Conservation (phyloP, 1,140 invertebrate species). For the Cherax destructor region DNA sequence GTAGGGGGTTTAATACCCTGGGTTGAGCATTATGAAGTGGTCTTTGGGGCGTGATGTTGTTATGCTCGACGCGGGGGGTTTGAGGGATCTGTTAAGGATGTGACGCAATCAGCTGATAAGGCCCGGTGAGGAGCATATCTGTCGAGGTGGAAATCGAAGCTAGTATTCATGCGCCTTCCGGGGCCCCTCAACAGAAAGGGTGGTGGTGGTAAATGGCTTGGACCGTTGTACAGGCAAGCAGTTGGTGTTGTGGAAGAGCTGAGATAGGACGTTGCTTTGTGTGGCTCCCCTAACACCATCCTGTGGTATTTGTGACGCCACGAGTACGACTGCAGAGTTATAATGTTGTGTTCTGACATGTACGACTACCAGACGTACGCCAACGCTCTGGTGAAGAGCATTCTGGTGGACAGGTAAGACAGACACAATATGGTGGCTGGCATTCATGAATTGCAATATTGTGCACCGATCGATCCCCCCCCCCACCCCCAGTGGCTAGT, state of each 20-base stretch:
- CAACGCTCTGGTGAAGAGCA: slow-evolving; percentile 47
- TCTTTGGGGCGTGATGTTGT: neutral
- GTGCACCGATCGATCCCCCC: neutral
- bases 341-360: slow-evolving; percentile 43
- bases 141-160: neutral
- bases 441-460: slow-evolving; percentile 1
- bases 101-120: slow-evolving; percentile 23
- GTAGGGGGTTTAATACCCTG: too few species aligned
- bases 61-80: neutral
- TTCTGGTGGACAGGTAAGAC: slow-evolving; percentile 41
- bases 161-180: slow-evolving; percentile 30
- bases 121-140: slow-evolving; percentile 28
- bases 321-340: neutral
- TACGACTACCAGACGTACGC: slow-evolving; percentile 57
- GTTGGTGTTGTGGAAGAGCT: neutral
- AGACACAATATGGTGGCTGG: neutral
- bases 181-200: slow-evolving; percentile 25
- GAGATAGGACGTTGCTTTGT: neutral
- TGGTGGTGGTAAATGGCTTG: neutral
- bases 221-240: slow-evolving; percentile 22
- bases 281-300: neutral
- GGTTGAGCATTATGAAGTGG: neutral
- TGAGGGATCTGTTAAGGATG: neutral
- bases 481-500: neutral
- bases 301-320: neutral